Evolutionary conservation across 2,113 vertebrate genomes (phyloP), one percentile per base, ranked within the genome.

Genomic region (Sisor rabdophorus): DNA sequence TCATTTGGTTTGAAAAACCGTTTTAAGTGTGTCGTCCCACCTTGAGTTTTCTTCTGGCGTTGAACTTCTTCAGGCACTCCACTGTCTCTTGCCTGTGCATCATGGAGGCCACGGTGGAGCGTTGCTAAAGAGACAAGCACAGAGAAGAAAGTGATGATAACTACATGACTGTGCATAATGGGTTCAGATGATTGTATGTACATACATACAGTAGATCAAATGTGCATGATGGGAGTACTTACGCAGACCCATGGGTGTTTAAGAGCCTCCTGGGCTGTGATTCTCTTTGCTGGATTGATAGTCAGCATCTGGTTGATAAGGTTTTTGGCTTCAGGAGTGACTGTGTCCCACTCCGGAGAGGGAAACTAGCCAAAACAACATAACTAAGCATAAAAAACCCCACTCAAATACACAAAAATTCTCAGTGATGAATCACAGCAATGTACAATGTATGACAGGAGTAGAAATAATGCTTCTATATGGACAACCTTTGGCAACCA

Each of bases 191-290:
- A 63, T 16, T 44, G 16, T 71, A 48, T 53, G 15, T 30, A 47
- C 59, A 11, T 73, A 26, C 40, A n/a, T 50, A 24, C 1, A 44
- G 40, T 24, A 24, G 36, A 24, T 59, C 47, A 50, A 15, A 15
- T 17, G 24, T 65, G 53, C 11, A 7, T 54, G 44, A 48, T 56
- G 26, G 68, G n/a, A 84, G 81, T 78, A 96, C 97, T 94, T 92
- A 98, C 97, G 88, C 96, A 98, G 94, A 98, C 96, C 97, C 97
- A 98, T 4, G 96, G 96, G 87, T 98, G 96, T 87, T 96, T 98
- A 73, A 98, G 95, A 58, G 97, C 96, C 89, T 98, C 96, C 1
- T 98, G 95, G 68, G 97, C 96, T 0, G 96, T 98, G 91, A 98
- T 98, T 88, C 97, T 94, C 87, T 98, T 98, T 88, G 95, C 93